Base-by-base conservation (phyloP, 2,888 invertebrate genomes). In the Caenorhabditis sp. region DNA sequence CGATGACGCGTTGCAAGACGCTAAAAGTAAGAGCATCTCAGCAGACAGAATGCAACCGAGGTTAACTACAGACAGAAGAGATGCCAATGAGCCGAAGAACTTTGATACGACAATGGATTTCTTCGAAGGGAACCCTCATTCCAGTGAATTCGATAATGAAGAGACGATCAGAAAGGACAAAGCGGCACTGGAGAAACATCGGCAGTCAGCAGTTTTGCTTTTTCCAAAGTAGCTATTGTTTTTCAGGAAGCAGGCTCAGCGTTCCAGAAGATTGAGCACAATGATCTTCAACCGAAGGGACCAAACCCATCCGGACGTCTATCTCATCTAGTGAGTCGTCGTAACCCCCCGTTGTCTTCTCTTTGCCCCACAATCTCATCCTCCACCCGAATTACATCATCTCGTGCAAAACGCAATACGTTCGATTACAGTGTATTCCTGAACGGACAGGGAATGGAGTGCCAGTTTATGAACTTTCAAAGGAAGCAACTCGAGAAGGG, bases 371-470 rank as follows among this genome's bases (percentile, higher is more conserved):
- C 52, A 27, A n/a, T 39, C 17, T 7, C 15, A 15, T 20, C n/a
- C 17, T 0, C 24, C 15, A 26, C 7, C 30, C 17, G 24, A 26
- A 39, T 61, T 74, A 32, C 70, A 45, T 70, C 72, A 78, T 73
- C 61, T 55, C 32, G 7, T 68, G 68, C 37, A 61, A 70, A 52
- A 26, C 20, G 22, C 13, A 43, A 39, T 17, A 61, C 24, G 55
- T 56, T 17, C 22, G 22, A 35, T 66, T 82, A 39, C 70, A 85
- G 85, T 74, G 83, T 83, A 2, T 86, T 86, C 58, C 71, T 86
- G 39, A 86, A 86, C 66, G 86, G 86, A 17, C 81, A 84, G 41
- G 86, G 86, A 43, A 83, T 86, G 83, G 82, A 83, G 39, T 83
- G 83, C 22, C 85, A 85, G 41, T 80, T 78, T 68, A 75, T 86